A percentile compares a stretch with the other conserved stretches of the same genome.
Evolutionary conservation across 2,888 invertebrate genomes (phyloP).

Genomic region (Tipula confusa): DNA sequence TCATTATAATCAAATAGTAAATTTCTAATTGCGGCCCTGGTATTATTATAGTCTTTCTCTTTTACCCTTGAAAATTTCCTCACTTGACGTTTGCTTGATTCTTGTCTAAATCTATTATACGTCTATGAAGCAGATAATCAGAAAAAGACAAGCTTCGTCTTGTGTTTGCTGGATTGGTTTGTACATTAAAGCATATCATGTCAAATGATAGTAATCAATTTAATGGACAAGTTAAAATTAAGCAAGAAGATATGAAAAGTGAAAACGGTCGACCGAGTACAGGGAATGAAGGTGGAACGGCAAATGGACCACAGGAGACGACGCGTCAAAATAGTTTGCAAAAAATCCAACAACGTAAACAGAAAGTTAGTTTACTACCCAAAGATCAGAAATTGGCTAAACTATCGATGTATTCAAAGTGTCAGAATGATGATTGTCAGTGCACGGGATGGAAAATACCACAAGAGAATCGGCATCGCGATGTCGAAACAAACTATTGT

Average conservation of each 20-base stretch:
- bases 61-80: too few relatives aligned
- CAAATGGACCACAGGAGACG: slow-evolving; percentile 6
- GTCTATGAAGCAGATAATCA: too few relatives aligned
- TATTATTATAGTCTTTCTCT: too few relatives aligned
- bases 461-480: slow-evolving; percentile 56
- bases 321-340: slow-evolving; percentile 75
- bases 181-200: background rate
- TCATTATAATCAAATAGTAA: too few relatives aligned
- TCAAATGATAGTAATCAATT: background rate
- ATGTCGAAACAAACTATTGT: slow-evolving; percentile 55
- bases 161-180: background rate
- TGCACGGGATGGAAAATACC: slow-evolving; percentile 93
- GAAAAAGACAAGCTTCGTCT: background rate
- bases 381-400: slow-evolving; percentile 48
- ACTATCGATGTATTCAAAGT: slow-evolving; percentile 49
- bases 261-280: background rate
- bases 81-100: too few relatives aligned
- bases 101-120: too few relatives aligned
- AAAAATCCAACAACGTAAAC: slow-evolving; percentile 77
- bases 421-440: slow-evolving; percentile 57
- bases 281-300: background rate
- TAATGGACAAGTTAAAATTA: background rate
- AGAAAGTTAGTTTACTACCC: slow-evolving; percentile 48
- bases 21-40: too few relatives aligned
- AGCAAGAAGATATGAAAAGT: background rate